These are phyloP conservation scores for Andrena cerasifolii DNA, from an alignment of 1,140 invertebrate species.

Conservation along the genomic window DNA sequence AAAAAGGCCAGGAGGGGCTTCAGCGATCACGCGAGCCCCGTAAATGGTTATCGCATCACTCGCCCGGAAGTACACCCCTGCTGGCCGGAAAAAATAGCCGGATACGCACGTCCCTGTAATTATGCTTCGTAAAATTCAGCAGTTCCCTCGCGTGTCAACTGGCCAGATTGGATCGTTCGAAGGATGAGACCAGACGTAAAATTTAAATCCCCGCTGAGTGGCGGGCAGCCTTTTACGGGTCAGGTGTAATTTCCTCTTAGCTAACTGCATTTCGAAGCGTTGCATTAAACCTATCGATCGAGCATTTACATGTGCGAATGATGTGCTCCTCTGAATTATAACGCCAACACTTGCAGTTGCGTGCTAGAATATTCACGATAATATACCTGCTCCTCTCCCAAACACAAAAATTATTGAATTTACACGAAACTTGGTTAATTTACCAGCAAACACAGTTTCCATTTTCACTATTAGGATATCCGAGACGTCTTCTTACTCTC, in stretches of 20 bases:
- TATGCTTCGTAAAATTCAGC: slow-evolving; percentile 50
- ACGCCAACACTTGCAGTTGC: too few relatives aligned
- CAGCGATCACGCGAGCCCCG: slow-evolving; percentile 55
- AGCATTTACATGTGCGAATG: not conserved
- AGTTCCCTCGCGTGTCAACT: slow-evolving; percentile 26
- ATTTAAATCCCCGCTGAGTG: slow-evolving; percentile 20
- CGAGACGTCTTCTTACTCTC: not conserved
- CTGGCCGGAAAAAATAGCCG: slow-evolving; percentile 48
- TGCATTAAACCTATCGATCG: slow-evolving; percentile 5
- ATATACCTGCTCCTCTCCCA: not conserved
- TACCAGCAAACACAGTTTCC: too few relatives aligned
- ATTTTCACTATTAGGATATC: too few relatives aligned
- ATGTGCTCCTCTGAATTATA: not conserved
- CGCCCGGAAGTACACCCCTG: slow-evolving; percentile 46
- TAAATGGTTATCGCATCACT: slow-evolving; percentile 63
- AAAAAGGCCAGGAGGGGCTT: slow-evolving; percentile 7
- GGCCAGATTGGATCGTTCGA: slow-evolving; percentile 7
- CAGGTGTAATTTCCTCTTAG: slow-evolving; percentile 4
- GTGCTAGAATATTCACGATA: not conserved
- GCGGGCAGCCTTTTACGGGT: not conserved
- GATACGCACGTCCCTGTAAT: slow-evolving; percentile 45
- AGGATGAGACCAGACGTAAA: slow-evolving; percentile 39
- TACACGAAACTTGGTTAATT: too few relatives aligned
- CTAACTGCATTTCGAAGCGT: not conserved
- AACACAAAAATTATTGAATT: too few relatives aligned